Percentiles rank a stretch among this genome's conserved stretches.
phyloP scores from a whole-genome alignment of 2,113 vertebrate species.

The Platanista minor region DNA sequence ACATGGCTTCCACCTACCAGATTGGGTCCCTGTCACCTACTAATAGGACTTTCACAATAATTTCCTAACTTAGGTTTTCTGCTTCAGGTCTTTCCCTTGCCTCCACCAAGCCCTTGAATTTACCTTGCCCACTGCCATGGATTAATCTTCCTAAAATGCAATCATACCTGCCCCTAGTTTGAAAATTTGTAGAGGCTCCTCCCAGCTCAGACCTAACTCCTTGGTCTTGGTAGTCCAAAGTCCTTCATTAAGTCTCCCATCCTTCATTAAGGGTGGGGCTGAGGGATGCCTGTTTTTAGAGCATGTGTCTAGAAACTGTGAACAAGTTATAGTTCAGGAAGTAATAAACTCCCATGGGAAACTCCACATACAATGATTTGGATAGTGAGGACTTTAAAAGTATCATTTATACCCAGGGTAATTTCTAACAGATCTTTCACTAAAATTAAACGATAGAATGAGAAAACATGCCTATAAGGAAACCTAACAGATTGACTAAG shows the following conservation, averaged over 20 bases:
- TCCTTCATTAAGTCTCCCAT: background rate
- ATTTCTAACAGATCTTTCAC: constrained; percentile 12
- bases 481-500: constrained; percentile 40
- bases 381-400: background rate
- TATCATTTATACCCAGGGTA: background rate
- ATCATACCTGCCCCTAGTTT: background rate
- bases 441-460: constrained; percentile 37
- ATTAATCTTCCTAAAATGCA: background rate
- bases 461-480: constrained; percentile 1
- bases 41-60: background rate
- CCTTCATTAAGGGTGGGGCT: background rate
- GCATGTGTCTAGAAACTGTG: background rate
- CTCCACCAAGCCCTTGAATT: background rate
- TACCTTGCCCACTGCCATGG: background rate
- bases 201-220: background rate
- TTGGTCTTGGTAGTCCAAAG: background rate
- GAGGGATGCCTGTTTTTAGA: background rate
- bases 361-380: background rate
- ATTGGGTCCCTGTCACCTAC: background rate
- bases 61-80: background rate
- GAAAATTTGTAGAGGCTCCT: background rate
- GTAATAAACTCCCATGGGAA: background rate
- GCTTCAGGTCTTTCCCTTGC: background rate
- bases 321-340: background rate
- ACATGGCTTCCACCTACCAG: background rate